Evolutionary conservation across 2,113 vertebrate genomes (phyloP).

Genomic region (Eulemur macaco): DNA sequence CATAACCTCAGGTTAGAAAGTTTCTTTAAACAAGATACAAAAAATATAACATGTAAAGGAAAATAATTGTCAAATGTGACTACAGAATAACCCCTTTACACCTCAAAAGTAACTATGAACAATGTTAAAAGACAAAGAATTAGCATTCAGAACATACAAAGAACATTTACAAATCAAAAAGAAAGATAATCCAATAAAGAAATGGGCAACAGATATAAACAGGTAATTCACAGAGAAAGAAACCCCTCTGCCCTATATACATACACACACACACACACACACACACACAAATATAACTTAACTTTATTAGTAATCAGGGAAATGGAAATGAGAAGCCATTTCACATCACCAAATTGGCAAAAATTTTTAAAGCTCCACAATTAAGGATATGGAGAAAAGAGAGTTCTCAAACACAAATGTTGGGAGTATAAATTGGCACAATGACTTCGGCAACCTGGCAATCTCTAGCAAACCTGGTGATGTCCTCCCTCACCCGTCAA

Average conservation of each 20-base stretch:
- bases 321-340: not conserved
- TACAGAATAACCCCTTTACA: not conserved
- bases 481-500: no score
- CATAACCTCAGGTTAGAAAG: not conserved
- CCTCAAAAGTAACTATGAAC: not conserved
- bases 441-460: not conserved
- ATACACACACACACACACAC: no score
- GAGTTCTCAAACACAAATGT: not conserved
- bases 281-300: not conserved
- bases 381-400: not conserved
- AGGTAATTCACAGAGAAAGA: not conserved
- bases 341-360: not conserved
- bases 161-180: not conserved
- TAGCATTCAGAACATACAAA: not conserved
- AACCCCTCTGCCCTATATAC: not conserved
- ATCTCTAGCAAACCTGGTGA: not conserved
- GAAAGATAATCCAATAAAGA: not conserved
- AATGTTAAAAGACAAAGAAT: not conserved
- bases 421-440: not conserved
- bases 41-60: not conserved
- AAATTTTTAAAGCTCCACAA: not conserved
- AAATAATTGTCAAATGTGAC: not conserved
- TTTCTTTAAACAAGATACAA: not conserved
- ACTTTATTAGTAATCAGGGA: not conserved
- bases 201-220: not conserved